These are phyloP conservation scores for Tetranychus urticae DNA, from an alignment of 1,140 invertebrate species.

Conservation along the genomic window DNA sequence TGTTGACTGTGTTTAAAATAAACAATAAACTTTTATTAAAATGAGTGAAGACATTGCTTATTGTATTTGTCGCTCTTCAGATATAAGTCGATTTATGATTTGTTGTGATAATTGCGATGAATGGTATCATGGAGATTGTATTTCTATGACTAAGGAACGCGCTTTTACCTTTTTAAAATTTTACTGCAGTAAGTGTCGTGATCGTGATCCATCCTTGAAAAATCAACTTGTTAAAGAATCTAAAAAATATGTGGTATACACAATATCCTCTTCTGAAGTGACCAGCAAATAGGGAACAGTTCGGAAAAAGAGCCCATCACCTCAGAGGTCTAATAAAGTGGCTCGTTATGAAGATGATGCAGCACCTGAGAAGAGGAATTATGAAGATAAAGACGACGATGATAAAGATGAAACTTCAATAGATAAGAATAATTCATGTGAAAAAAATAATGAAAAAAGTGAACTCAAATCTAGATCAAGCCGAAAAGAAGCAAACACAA, in stretches of 20 bases:
- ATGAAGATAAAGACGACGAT: not conserved
- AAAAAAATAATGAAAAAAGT: not conserved
- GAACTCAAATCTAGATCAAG: not conserved
- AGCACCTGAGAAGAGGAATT: too few species aligned
- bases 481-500: not conserved
- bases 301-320: not conserved
- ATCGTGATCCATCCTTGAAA: conserved; percentile 52
- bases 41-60: conserved; percentile 28
- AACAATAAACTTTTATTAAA: too few species aligned
- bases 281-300: not conserved
- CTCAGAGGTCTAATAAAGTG: not conserved
- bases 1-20: too few species aligned
- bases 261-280: not conserved
- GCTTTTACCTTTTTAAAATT: conserved; percentile 80
- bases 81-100: conserved; percentile 87
- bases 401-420: conserved; percentile 3
- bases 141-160: conserved; percentile 74
- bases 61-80: conserved; percentile 77
- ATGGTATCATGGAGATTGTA: conserved; percentile 96
- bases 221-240: conserved; percentile 38
- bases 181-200: conserved; percentile 38
- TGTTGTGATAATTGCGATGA: conserved; percentile 91
- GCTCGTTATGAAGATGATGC: not conserved
- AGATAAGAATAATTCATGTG: not conserved
- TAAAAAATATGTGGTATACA: not conserved